Percentiles rank a stretch among this genome's conserved stretches.
Conservation (phyloP, 2,113 vertebrate species). For the Corydoras maculifer region DNA sequence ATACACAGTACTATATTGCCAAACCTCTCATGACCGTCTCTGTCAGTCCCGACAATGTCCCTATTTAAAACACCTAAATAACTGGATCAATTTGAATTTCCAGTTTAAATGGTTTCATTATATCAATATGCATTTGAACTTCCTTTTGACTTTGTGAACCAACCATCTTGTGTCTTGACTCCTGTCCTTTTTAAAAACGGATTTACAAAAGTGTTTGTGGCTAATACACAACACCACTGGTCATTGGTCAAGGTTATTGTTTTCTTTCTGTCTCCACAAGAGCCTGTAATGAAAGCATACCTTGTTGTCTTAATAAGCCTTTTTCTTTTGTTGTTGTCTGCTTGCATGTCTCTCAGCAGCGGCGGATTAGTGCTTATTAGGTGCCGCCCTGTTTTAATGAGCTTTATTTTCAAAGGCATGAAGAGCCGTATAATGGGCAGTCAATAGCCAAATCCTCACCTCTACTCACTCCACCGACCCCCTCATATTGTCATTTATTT, state of each 20-base stretch:
- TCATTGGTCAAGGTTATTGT: conserved; percentile 10
- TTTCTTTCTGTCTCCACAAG: background rate
- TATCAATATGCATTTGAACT: no score
- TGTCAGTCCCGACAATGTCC: no score
- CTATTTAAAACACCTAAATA: no score
- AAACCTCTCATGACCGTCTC: no score
- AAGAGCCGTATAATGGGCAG: conserved; percentile 38
- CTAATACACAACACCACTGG: background rate
- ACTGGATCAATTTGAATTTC: no score
- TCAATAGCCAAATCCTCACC: conserved; percentile 29
- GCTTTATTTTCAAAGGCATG: conserved; percentile 38
- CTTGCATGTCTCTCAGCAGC: background rate
- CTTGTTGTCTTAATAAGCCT: conserved; percentile 2
- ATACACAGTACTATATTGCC: no score
- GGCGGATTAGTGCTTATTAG: conserved; percentile 41
- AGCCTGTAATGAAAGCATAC: background rate
- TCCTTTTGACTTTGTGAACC: no score
- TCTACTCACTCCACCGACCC: background rate
- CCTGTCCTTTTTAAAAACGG: no score
- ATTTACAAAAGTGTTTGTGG: background rate
- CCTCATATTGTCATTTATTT: conserved; percentile 15
- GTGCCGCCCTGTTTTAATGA: conserved; percentile 34
- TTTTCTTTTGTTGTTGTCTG: background rate
- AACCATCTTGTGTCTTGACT: no score
- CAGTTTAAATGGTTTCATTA: no score